Percentiles rank a stretch among this genome's conserved stretches.
These are phyloP conservation scores for Pseudomyrmex dendroicus DNA, from an alignment of 1,140 invertebrate genomes.

Conservation along the genomic window DNA sequence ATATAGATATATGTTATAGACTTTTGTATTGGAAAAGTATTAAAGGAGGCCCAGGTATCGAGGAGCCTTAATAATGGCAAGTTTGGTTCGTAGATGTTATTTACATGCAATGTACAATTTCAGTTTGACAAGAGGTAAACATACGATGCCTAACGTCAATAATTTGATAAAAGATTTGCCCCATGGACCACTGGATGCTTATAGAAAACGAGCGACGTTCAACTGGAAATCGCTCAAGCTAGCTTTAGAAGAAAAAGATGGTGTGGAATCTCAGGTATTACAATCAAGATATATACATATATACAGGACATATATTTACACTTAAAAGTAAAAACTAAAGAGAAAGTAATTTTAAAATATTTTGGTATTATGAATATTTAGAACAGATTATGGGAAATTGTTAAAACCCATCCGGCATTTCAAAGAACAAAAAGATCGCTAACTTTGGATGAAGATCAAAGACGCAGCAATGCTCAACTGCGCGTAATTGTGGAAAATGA, in stretches of 20 bases:
- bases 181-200: conserved; percentile 90
- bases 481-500: conserved; percentile 82
- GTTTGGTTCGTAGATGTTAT: neutral
- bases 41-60: too few relatives aligned
- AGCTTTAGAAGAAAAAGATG: conserved; percentile 88
- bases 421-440: conserved; percentile 85
- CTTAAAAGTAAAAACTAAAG: neutral
- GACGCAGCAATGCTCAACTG: conserved; percentile 87
- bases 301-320: neutral
- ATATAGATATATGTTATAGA: too few relatives aligned
- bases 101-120: neutral
- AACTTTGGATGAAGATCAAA: conserved; percentile 90
- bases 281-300: neutral
- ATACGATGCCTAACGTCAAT: conserved; percentile 52
- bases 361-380: conserved; percentile 82
- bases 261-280: conserved; percentile 86
- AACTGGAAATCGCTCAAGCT: conserved; percentile 93
- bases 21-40: too few relatives aligned
- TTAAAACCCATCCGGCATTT: conserved; percentile 94
- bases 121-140: conserved; percentile 2
- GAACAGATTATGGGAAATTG: conserved; percentile 92
- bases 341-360: too few relatives aligned
- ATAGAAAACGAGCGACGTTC: conserved; percentile 91
- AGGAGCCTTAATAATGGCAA: neutral
- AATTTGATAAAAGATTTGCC: conserved; percentile 86